Evolutionary conservation across 2,113 vertebrate genomes (phyloP).

Genomic region (Monopterus albus): DNA sequence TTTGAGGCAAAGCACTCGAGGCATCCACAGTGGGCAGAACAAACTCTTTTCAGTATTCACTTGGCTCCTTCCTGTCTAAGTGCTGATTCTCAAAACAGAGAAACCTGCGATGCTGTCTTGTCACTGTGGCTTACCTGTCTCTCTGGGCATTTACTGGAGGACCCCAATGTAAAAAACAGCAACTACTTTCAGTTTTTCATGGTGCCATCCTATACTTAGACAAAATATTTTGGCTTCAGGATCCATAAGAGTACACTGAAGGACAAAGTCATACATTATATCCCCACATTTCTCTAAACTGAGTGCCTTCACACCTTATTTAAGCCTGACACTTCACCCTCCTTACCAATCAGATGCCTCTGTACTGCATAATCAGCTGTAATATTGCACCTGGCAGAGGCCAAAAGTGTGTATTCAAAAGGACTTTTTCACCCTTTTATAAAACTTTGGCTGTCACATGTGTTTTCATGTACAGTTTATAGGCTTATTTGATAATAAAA

Average conservation of each 20-base stretch:
- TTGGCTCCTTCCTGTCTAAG: slow-evolving; percentile 65
- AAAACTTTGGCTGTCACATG: too few species aligned
- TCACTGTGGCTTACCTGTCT: neutral
- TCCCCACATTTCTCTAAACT: too few species aligned
- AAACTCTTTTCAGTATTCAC: slow-evolving; percentile 31
- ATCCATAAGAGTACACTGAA: too few species aligned
- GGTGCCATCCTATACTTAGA: slow-evolving; percentile 55
- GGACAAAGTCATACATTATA: too few species aligned
- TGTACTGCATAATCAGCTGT: slow-evolving; percentile 21
- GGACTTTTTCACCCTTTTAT: too few species aligned
- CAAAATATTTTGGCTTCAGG: slow-evolving; percentile 56
- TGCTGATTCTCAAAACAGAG: neutral
- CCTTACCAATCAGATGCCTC: slow-evolving; percentile 20
- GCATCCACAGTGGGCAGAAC: slow-evolving; percentile 36
- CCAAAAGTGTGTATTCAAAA: too few species aligned
- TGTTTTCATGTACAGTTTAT: too few species aligned
- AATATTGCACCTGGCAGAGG: too few species aligned
- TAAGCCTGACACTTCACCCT: slow-evolving; percentile 39
- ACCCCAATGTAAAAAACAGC: slow-evolving; percentile 57
- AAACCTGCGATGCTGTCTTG: slow-evolving; percentile 42
- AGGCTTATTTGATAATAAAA: too few species aligned
- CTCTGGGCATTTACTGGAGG: slow-evolving; percentile 27
- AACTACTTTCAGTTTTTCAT: slow-evolving; percentile 49
- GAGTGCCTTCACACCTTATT: slow-evolving; percentile 64
- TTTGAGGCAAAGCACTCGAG: slow-evolving; percentile 18